Conservation (phyloP, 2,113 vertebrate genomes). For the Oostethus manadensis region DNA sequence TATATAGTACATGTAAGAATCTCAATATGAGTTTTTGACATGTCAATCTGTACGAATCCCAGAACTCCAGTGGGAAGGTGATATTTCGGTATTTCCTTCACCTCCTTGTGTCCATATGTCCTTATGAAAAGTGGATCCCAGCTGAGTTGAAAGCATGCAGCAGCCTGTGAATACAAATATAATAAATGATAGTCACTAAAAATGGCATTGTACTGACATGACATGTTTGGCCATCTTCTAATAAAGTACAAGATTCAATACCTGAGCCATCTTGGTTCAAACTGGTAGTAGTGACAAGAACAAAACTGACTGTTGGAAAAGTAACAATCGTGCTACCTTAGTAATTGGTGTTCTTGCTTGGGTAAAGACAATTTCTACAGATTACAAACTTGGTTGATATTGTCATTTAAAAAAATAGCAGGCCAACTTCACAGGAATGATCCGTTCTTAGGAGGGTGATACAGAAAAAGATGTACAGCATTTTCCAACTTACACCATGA, state of each 20-base stretch:
- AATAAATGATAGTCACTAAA: too few species aligned
- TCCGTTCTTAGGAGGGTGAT: neutral
- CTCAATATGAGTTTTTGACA: constrained; percentile 57
- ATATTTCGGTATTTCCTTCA: neutral
- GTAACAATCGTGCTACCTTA: too few species aligned
- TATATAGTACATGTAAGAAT: constrained; percentile 6
- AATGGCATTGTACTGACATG: too few species aligned
- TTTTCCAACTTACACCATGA: constrained; percentile 81
- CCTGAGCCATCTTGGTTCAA: too few species aligned
- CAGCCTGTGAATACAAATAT: constrained; percentile 66
- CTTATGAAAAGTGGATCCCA: constrained; percentile 92
- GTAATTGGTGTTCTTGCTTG: too few species aligned
- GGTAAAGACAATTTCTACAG: neutral
- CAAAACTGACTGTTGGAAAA: too few species aligned
- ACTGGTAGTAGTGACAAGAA: too few species aligned
- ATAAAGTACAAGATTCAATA: too few species aligned
- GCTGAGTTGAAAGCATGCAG: constrained; percentile 93
- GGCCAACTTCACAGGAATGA: neutral
- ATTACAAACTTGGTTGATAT: neutral
- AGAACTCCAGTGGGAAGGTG: neutral
- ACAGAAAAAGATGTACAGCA: neutral
- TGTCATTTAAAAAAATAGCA: neutral
- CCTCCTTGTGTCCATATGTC: neutral
- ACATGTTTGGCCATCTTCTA: too few species aligned
- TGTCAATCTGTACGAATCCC: neutral